Evolutionary conservation across 2,113 vertebrate species (phyloP).

Genomic region (Gobius niger): DNA sequence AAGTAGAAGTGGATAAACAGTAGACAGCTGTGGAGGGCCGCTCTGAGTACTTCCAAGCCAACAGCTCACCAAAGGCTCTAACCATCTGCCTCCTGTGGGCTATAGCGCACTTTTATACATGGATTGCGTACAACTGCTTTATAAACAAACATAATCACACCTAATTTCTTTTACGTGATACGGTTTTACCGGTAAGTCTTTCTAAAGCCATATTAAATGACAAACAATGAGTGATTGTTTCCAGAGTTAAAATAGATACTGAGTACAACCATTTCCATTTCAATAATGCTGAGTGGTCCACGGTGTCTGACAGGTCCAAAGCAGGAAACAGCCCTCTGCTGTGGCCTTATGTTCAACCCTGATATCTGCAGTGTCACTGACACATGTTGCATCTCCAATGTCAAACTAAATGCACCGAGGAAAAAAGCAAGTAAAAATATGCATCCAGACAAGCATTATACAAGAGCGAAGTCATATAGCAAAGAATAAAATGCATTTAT

Average conservation of each 20-base stretch:
- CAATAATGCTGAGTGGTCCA: slow-evolving; percentile 8
- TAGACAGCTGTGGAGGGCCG: slow-evolving; percentile 34
- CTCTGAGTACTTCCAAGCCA: slow-evolving; percentile 43
- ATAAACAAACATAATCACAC: slow-evolving; percentile 10
- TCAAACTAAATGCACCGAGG: background rate
- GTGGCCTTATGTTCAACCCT: slow-evolving; percentile 28
- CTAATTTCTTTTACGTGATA: background rate
- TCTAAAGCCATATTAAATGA: background rate
- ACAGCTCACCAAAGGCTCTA: slow-evolving; percentile 18
- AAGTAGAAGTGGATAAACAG: slow-evolving; percentile 49
- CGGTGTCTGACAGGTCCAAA: slow-evolving; percentile 8
- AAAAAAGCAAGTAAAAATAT: background rate
- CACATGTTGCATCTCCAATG: background rate
- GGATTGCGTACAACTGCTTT: background rate
- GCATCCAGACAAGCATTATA: background rate
- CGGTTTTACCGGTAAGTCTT: background rate
- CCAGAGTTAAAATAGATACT: too few species aligned
- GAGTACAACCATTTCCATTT: background rate
- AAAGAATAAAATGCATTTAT: slow-evolving; percentile 24
- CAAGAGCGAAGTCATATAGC: background rate
- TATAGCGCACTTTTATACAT: slow-evolving; percentile 11
- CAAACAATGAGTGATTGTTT: too few species aligned
- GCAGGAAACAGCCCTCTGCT: slow-evolving; percentile 33
- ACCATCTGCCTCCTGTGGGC: slow-evolving; percentile 45
- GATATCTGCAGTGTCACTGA: slow-evolving; percentile 23